Evolutionary conservation across 1,140 invertebrate genomes (phyloP).

Genomic region (Anastrepha obliqua): DNA sequence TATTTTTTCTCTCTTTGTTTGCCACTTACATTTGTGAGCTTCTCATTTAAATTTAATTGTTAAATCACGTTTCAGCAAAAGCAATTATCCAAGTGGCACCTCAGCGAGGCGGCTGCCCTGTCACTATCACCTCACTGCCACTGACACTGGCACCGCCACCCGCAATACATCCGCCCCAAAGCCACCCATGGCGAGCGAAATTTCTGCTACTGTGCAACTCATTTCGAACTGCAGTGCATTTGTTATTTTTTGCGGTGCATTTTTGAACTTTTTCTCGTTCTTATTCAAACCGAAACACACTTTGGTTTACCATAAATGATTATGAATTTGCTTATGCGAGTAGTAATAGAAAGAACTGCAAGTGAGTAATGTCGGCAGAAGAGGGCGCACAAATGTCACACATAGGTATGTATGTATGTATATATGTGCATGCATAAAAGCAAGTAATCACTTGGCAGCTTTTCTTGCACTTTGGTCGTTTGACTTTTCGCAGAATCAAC

Average conservation of each 20-base stretch:
- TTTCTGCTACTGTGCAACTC: neutral
- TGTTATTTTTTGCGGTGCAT: too few species aligned
- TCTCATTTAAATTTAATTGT: slow-evolving; percentile 23
- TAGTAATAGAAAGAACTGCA: neutral
- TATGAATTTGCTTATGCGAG: too few species aligned
- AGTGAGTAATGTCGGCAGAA: neutral
- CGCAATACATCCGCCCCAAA: too few species aligned
- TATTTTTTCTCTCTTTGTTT: neutral
- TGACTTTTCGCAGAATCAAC: neutral
- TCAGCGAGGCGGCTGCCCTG: neutral
- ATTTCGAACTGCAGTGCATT: neutral
- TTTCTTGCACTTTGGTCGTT: slow-evolving; percentile 11
- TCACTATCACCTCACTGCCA: neutral
- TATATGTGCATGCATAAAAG: neutral
- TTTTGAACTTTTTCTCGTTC: too few species aligned
- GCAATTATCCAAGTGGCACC: slow-evolving; percentile 33
- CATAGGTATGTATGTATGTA: neutral
- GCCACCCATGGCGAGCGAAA: neutral
- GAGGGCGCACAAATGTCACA: neutral
- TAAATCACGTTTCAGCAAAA: slow-evolving; percentile 47
- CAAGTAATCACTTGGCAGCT: neutral
- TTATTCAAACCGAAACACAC: too few species aligned
- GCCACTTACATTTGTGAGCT: neutral
- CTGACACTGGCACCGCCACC: neutral
- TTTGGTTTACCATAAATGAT: too few species aligned